A percentile compares a stretch with the other conserved stretches of the same genome.
These are phyloP conservation scores for Euphonia xanthogaster DNA, from an alignment of 2,797 vertebrate species.

Conservation along the genomic window DNA sequence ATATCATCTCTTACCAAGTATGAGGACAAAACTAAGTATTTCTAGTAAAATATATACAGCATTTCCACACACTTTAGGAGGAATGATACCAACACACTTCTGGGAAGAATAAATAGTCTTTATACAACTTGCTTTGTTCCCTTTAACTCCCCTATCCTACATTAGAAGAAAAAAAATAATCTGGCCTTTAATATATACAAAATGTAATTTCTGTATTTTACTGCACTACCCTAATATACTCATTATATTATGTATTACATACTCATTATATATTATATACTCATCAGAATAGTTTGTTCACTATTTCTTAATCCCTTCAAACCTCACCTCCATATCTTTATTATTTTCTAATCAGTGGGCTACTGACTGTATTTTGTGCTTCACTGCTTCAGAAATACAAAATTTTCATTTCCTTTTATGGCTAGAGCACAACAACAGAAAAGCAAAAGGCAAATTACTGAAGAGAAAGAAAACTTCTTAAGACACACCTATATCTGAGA, in stretches of 20 bases:
- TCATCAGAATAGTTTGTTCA: background rate
- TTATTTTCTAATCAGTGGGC: background rate
- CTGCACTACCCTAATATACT: background rate
- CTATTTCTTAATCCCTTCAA: background rate
- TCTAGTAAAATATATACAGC: background rate
- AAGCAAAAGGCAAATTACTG: background rate
- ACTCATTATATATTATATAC: too few species aligned
- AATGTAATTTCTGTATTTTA: background rate
- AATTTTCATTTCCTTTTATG: background rate
- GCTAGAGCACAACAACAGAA: background rate
- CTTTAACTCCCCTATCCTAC: background rate
- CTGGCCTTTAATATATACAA: background rate
- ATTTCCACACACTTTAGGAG: background rate
- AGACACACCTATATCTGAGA: background rate
- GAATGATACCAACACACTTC: background rate
- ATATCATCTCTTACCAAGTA: background rate
- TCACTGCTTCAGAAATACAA: background rate
- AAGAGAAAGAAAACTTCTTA: background rate
- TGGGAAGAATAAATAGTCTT: background rate
- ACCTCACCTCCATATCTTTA: background rate
- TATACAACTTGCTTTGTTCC: background rate
- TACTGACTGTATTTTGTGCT: background rate
- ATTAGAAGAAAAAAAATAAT: background rate
- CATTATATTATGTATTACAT: too few species aligned
- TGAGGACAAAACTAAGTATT: background rate